phyloP scores from a whole-genome alignment of 1,140 invertebrate species.

The Reticulitermes speratus region DNA sequence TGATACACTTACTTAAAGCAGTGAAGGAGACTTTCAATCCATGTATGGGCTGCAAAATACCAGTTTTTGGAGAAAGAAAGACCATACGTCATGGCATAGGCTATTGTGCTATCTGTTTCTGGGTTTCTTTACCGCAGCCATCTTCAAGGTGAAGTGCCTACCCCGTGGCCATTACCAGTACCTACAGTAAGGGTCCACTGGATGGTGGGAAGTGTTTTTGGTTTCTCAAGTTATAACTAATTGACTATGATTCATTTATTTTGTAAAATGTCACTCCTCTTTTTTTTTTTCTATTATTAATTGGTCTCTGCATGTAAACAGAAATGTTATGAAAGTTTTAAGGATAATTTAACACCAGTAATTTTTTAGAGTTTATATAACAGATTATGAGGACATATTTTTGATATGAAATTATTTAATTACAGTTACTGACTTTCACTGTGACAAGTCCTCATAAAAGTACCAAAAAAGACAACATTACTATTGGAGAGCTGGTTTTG shows the following conservation, averaged over 20 bases:
- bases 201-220: too few species aligned
- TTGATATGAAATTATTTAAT: neutral
- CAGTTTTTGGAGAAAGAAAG: too few species aligned
- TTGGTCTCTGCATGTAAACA: neutral
- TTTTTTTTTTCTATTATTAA: neutral
- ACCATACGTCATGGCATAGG: too few species aligned
- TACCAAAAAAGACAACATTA: conserved; percentile 29
- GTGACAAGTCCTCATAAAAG: conserved; percentile 15
- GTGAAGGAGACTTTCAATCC: neutral
- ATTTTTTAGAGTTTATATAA: neutral
- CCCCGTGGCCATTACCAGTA: too few species aligned
- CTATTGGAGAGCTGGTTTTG: conserved; percentile 12
- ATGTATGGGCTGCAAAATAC: neutral
- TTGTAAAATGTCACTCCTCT: neutral
- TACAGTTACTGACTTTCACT: conserved; percentile 19
- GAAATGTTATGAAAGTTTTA: neutral
- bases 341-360: neutral
- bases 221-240: too few species aligned
- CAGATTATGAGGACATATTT: neutral
- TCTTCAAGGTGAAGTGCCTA: too few species aligned
- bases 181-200: too few species aligned
- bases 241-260: neutral
- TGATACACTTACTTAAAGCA: neutral
- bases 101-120: too few species aligned
- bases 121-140: too few species aligned